Percentiles rank a stretch among this genome's conserved stretches.
Evolutionary conservation across 2,797 vertebrate species (phyloP).

Genomic region (Molossus alvarezi): DNA sequence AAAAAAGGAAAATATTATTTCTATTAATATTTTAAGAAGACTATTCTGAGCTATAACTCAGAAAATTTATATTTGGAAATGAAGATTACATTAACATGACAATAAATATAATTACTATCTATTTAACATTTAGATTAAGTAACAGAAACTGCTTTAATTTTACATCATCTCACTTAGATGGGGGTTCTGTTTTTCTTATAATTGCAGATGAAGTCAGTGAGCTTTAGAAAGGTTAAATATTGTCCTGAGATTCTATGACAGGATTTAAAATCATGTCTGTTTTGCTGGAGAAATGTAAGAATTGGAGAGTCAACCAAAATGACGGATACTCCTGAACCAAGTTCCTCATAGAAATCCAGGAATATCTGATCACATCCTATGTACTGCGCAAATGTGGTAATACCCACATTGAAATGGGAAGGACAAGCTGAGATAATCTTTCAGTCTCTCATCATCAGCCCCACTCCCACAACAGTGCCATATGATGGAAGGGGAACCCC

Average conservation of each 20-base stretch:
- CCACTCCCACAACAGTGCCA: background rate
- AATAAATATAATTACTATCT: background rate
- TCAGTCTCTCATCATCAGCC: background rate
- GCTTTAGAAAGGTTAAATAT: background rate
- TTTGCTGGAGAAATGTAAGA: background rate
- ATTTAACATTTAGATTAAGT: background rate
- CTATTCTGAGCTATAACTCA: background rate
- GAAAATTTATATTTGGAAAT: background rate
- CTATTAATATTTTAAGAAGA: background rate
- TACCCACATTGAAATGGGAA: background rate
- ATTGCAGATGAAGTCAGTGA: background rate
- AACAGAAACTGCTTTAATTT: background rate
- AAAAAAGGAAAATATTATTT: background rate
- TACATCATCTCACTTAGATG: background rate
- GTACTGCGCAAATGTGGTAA: background rate
- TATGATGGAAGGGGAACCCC: background rate
- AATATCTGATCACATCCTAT: background rate
- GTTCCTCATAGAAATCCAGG: background rate
- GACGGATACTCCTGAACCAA: background rate
- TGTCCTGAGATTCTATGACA: background rate
- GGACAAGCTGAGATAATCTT: background rate
- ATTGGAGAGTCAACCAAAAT: background rate
- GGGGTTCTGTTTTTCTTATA: background rate
- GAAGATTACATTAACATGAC: background rate
- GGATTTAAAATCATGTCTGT: background rate